A percentile compares a stretch with the other conserved stretches of the same genome.
Conservation (phyloP, 2,888 invertebrate genomes). For the Drosophila leonis region DNA sequence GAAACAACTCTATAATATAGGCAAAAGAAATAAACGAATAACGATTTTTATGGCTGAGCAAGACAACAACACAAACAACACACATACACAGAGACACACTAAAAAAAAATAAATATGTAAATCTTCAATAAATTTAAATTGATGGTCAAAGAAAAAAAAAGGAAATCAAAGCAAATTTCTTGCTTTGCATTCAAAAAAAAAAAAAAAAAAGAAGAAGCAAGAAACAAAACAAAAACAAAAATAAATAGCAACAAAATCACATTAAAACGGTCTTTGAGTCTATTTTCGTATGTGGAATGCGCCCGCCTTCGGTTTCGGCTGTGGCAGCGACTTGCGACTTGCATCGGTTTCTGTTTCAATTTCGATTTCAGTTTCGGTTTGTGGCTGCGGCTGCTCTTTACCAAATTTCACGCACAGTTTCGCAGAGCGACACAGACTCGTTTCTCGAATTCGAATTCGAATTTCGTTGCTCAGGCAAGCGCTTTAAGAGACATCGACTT, state of each 20-base stretch:
- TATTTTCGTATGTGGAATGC: slow-evolving; percentile 43
- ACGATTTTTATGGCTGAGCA: slow-evolving; percentile 23
- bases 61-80: slow-evolving; percentile 22
- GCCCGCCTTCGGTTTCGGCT: slow-evolving; percentile 38
- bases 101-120: slow-evolving; percentile 24
- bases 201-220: slow-evolving; percentile 32
- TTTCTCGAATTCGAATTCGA: slow-evolving; percentile 21
- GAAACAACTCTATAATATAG: slow-evolving; percentile 38
- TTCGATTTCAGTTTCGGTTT: slow-evolving; percentile 31
- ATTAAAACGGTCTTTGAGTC: slow-evolving; percentile 43
- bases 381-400: slow-evolving; percentile 52
- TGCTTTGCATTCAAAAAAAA: slow-evolving; percentile 24
- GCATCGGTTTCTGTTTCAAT: slow-evolving; percentile 39
- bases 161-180: slow-evolving; percentile 21
- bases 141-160: slow-evolving; percentile 13
- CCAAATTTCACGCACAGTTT: slow-evolving; percentile 77
- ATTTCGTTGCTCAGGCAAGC: slow-evolving; percentile 19
- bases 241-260: slow-evolving; percentile 45
- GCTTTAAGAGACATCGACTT: slow-evolving; percentile 46
- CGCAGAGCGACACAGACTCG: slow-evolving; percentile 32
- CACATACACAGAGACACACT: slow-evolving; percentile 10
- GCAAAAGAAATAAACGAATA: slow-evolving; percentile 23
- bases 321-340: slow-evolving; percentile 7
- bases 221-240: slow-evolving; percentile 11
- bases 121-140: slow-evolving; percentile 36